These are phyloP conservation scores for Beroe forskalii DNA, from an alignment of 37 sponge, comb jelly and placozoan species.

Conservation along the genomic window DNA sequence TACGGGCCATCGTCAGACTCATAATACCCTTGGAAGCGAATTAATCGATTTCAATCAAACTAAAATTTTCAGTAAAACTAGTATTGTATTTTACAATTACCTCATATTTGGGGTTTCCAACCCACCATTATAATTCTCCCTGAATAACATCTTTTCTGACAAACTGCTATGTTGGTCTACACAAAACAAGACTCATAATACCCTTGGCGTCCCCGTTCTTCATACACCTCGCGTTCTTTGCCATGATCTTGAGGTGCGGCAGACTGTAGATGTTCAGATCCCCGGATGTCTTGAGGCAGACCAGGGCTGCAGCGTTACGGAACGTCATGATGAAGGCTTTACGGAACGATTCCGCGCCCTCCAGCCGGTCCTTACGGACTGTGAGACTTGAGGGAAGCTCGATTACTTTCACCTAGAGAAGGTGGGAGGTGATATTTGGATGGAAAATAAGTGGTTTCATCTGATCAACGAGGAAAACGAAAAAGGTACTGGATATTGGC, in stretches of 20 bases:
- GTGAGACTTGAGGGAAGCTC: constrained; percentile 56
- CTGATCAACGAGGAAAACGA: too few species aligned
- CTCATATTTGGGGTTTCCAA: not conserved
- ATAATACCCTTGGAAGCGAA: constrained; percentile 22
- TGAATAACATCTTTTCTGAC: not conserved
- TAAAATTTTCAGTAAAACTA: not conserved
- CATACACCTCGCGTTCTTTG: constrained; percentile 51
- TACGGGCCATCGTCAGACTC: constrained; percentile 38
- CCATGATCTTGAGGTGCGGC: constrained; percentile 30
- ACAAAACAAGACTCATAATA: not conserved
- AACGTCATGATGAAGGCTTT: constrained; percentile 54
- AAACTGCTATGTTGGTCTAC: not conserved
- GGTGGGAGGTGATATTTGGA: not conserved
- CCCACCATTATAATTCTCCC: not conserved
- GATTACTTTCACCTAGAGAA: constrained; percentile 52
- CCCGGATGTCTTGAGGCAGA: constrained; percentile 47
- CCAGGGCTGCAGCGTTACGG: constrained; percentile 41
- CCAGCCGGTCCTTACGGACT: constrained; percentile 40
- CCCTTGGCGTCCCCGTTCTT: not conserved
- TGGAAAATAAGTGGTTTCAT: not conserved
- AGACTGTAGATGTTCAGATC: constrained; percentile 47
- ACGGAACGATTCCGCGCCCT: not conserved
- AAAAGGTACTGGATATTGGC: too few species aligned
- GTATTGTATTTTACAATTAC: not conserved
- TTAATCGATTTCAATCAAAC: not conserved